Evolutionary conservation across 2,113 vertebrate genomes (phyloP).

Genomic region (Verasper variegatus): DNA sequence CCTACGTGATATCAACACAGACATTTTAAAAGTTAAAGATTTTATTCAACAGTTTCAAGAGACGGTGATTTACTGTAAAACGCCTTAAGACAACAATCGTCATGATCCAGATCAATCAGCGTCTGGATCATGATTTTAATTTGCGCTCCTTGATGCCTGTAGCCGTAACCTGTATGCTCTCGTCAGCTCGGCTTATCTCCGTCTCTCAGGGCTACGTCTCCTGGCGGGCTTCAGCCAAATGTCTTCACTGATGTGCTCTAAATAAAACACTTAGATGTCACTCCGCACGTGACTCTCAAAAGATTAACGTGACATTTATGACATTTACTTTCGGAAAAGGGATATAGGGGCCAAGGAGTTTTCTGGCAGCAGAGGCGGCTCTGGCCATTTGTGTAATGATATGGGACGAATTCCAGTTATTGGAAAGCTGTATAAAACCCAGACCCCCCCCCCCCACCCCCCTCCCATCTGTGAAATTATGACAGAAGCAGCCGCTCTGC

Average conservation of each 20-base stretch:
- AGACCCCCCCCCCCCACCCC: slow-evolving; percentile 48
- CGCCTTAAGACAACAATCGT: too few species aligned
- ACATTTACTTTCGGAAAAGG: slow-evolving; percentile 64
- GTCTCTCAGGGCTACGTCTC: slow-evolving; percentile 60
- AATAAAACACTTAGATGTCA: slow-evolving; percentile 73
- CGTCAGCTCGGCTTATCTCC: slow-evolving; percentile 23
- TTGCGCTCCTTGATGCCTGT: too few species aligned
- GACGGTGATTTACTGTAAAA: too few species aligned
- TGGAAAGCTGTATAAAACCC: slow-evolving; percentile 50
- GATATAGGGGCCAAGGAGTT: slow-evolving; percentile 31
- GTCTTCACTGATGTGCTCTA: slow-evolving; percentile 65
- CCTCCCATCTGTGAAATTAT: slow-evolving; percentile 55
- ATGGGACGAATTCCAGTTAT: slow-evolving; percentile 78
- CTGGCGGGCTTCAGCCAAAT: slow-evolving; percentile 39
- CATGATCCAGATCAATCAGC: too few species aligned
- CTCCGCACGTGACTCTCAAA: slow-evolving; percentile 54
- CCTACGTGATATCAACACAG: too few species aligned
- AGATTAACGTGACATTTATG: slow-evolving; percentile 76
- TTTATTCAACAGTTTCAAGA: too few species aligned
- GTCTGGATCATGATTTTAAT: too few species aligned
- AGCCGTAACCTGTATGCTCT: too few species aligned
- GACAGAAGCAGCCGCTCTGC: slow-evolving; percentile 64
- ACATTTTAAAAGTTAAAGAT: too few species aligned
- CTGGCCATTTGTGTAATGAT: slow-evolving; percentile 77
- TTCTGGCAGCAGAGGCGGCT: slow-evolving; percentile 64